Conservation (phyloP, 2,113 vertebrate species). For the Spea bombifrons region DNA sequence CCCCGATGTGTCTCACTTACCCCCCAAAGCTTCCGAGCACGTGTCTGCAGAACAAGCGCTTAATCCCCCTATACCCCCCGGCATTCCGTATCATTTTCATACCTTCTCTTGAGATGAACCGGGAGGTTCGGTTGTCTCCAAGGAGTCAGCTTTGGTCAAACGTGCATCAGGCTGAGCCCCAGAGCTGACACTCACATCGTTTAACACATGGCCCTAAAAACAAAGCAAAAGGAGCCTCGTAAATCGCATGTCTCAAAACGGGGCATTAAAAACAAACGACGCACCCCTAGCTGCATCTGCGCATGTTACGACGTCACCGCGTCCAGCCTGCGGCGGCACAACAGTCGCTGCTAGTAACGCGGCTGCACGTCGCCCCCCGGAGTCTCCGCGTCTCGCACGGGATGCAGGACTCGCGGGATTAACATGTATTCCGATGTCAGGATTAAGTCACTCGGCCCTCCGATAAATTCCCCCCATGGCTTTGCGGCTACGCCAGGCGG, state of each 20-base stretch:
- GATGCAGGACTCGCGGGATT: constrained; percentile 55
- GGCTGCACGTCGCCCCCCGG: no score
- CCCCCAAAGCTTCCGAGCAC: no score
- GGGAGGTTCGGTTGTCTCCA: constrained; percentile 61
- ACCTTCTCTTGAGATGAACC: constrained; percentile 43
- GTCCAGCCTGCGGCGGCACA: no score
- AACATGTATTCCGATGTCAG: constrained; percentile 59
- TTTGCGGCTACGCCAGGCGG: constrained; percentile 52
- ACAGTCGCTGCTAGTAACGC: no score
- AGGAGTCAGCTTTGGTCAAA: constrained; percentile 59
- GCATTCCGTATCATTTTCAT: not conserved
- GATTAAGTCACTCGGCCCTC: constrained; percentile 62
- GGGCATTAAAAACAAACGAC: no score
- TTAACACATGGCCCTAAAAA: constrained; percentile 64
- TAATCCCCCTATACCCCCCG: no score
- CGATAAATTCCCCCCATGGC: constrained; percentile 55
- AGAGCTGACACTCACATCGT: constrained; percentile 61
- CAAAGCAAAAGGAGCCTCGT: not conserved
- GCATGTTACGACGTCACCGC: no score
- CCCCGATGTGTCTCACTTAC: no score
- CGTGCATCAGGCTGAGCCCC: constrained; percentile 61
- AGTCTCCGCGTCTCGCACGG: no score
- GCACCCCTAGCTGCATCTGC: no score
- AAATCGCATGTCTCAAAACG: no score
- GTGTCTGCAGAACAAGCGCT: no score